Evolutionary conservation across 1,140 invertebrate genomes (phyloP), one percentile per base, ranked within the genome.

Genomic region (Gonioctena quinquepunctata): DNA sequence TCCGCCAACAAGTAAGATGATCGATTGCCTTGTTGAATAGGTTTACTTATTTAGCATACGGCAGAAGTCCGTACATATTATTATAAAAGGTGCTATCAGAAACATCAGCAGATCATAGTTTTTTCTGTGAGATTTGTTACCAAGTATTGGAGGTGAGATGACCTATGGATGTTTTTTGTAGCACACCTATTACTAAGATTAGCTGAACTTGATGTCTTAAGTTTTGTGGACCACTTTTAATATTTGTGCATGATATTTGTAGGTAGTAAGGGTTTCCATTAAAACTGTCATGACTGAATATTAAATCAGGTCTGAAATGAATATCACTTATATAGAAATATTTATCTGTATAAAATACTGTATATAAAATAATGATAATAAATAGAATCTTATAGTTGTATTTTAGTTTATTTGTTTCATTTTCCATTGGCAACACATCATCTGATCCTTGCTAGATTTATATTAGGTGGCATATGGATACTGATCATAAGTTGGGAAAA

Each of bases 251-350:
- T 60, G 42, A 64, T 66, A 65, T 49, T 69, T 27, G 19, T 60
- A 26, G 21, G 22, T 60, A 52, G 26, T n/a, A n/a, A n/a, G 16
- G 16, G 2, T 42, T 42, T 42, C 33, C 33, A 42, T n/a, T 42
- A 28, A 16, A 28, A 42, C 63, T 67, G 49, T 61, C 50, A 54
- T 61, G 65, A 61, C 42, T 49, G 75, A 66, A 73, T 78, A 69
- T 78, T 75, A 76, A 76, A 59, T 76, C 16, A 4, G 33, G 13
- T n/a, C 33, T 42, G 33, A 42, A 42, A n/a, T 42, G n/a, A 76
- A 77, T 67, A 77, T 76, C 70, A 65, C 76, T 79, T 76, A 76
- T 77, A 69, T 71, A 72, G 57, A 73, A 69, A 74, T 73, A 73
- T 74, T 76, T 79, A 72, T 77, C 71, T 79, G 77, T 74, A 74